Evolutionary conservation across 2,888 invertebrate genomes (phyloP).

Genomic region (Rhogogaster chlorosoma): DNA sequence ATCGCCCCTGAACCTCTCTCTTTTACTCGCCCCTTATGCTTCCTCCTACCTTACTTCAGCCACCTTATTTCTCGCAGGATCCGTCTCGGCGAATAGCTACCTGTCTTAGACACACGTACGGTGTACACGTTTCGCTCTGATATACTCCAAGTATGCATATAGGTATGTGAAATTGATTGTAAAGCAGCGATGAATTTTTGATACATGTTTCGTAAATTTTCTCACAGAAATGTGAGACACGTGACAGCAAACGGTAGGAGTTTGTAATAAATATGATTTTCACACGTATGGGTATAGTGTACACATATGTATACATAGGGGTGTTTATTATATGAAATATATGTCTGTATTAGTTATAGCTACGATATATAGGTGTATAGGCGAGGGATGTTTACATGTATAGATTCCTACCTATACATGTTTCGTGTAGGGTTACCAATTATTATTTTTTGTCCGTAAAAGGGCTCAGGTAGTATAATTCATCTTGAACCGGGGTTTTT

Average conservation of each 20-base stretch:
- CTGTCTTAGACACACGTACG: slow-evolving; percentile 33
- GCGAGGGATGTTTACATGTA: not conserved
- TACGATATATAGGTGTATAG: not conserved
- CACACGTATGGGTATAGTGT: not conserved
- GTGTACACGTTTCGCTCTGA: not conserved
- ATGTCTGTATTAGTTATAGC: not conserved
- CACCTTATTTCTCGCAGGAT: not conserved
- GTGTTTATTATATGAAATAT: not conserved
- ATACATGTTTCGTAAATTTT: not conserved
- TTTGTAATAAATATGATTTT: slow-evolving; percentile 2
- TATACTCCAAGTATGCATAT: not conserved
- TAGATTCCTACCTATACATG: slow-evolving; percentile 15
- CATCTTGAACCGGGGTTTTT: slow-evolving; percentile 37
- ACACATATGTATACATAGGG: no score
- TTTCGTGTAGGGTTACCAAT: slow-evolving; percentile 44
- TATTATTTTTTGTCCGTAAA: slow-evolving; percentile 49
- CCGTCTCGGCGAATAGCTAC: slow-evolving; percentile 38
- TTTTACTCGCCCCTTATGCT: not conserved
- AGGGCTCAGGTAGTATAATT: slow-evolving; percentile 47
- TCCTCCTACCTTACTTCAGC: not conserved
- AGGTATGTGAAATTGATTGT: not conserved
- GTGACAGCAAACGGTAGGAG: not conserved
- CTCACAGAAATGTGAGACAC: not conserved
- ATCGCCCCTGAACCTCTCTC: slow-evolving; percentile 24
- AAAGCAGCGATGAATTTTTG: not conserved